Evolutionary conservation across 2,113 vertebrate species (phyloP).

Genomic region (Larimichthys polyactis): DNA sequence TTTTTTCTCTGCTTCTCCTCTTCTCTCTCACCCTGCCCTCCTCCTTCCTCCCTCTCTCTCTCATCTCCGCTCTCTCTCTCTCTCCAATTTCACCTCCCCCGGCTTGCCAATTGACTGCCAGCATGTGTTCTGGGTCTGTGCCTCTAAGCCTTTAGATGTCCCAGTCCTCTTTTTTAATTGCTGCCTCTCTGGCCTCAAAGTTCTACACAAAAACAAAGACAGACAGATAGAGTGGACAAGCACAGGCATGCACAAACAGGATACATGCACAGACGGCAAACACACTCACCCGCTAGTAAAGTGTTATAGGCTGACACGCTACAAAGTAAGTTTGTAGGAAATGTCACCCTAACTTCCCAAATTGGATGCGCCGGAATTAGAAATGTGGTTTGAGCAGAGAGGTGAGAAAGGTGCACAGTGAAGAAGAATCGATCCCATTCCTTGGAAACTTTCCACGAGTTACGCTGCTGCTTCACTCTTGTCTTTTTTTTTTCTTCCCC

Average conservation of each 20-base stretch:
- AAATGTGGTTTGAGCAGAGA: slow-evolving; percentile 7
- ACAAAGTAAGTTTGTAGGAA: slow-evolving; percentile 11
- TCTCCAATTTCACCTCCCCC: slow-evolving; percentile 77
- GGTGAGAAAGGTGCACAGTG: slow-evolving; percentile 18
- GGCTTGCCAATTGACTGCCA: slow-evolving; percentile 76
- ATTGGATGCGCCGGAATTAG: neutral
- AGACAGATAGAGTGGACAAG: slow-evolving; percentile 35
- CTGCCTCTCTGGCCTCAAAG: slow-evolving; percentile 60
- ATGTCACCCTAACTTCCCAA: neutral
- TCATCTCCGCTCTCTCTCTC: slow-evolving; percentile 29
- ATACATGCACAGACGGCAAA: slow-evolving; percentile 16
- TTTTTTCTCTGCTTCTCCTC: slow-evolving; percentile 59
- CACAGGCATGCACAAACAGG: slow-evolving; percentile 22
- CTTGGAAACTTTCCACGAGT: slow-evolving; percentile 31
- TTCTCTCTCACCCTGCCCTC: slow-evolving; percentile 50
- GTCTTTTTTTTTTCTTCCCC: neutral
- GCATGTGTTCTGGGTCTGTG: slow-evolving; percentile 74
- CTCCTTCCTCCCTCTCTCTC: slow-evolving; percentile 6
- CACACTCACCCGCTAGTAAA: neutral
- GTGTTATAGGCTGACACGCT: neutral
- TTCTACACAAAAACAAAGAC: slow-evolving; percentile 44
- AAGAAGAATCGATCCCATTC: slow-evolving; percentile 5
- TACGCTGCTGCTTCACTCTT: slow-evolving; percentile 16
- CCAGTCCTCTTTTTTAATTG: slow-evolving; percentile 76
- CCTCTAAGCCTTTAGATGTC: slow-evolving; percentile 74